Conservation (phyloP, 2,113 vertebrate species). For the Ameiurus melas region DNA sequence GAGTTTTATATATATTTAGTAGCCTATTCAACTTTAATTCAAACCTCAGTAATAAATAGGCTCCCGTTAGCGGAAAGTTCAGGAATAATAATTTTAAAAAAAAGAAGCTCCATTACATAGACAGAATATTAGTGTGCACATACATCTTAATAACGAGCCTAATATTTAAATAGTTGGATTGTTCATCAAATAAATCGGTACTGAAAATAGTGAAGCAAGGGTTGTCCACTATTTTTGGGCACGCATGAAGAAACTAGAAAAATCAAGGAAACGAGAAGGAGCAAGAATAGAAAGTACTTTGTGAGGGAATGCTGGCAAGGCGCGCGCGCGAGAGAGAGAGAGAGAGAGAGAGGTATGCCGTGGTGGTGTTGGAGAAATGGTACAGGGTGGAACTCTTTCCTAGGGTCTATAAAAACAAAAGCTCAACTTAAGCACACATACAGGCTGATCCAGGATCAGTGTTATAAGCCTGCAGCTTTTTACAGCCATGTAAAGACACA, state of each 20-base stretch:
- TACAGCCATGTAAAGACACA: background rate
- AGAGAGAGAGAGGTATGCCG: background rate
- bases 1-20: background rate
- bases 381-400: constrained; percentile 22
- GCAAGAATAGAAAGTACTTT: constrained; percentile 7
- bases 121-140: background rate
- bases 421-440: background rate
- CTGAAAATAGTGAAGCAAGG: background rate
- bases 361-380: constrained; percentile 15
- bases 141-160: background rate
- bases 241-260: background rate
- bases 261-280: background rate
- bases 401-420: constrained; percentile 27
- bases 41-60: background rate
- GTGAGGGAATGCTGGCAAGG: background rate
- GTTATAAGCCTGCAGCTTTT: background rate
- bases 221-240: background rate
- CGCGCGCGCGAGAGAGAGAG: constrained; percentile 12
- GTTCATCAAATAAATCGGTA: background rate
- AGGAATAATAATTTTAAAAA: too few relatives aligned
- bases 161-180: background rate
- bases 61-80: background rate
- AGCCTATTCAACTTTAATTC: background rate
- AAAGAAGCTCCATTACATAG: background rate
- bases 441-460: constrained; percentile 25